Evolutionary conservation across 53 echinoderm and acorn worm species (phyloP).

Genomic region (Arbacia lixula): DNA sequence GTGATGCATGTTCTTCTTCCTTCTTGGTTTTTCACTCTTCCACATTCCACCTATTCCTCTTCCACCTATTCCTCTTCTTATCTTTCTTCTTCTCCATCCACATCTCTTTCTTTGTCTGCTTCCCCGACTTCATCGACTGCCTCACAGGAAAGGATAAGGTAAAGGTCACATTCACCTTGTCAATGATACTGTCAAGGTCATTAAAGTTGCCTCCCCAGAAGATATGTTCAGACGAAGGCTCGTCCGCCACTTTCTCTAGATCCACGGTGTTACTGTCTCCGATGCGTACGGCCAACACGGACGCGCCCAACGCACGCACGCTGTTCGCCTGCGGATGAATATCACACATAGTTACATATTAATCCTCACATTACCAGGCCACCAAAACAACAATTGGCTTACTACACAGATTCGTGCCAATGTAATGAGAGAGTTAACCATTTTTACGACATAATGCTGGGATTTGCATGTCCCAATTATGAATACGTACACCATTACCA

Average conservation of each 20-base stretch:
- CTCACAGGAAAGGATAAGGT: no score
- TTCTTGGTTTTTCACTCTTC: no score
- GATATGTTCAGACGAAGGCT: constrained; percentile 83
- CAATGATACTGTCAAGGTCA: constrained; percentile 84
- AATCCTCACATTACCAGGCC: no score
- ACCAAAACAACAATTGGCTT: no score
- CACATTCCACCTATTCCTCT: no score
- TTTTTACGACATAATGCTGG: no score
- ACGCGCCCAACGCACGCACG: constrained; percentile 78
- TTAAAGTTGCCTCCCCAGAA: constrained; percentile 90
- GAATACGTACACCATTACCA: no score
- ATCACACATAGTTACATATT: no score
- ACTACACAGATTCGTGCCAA: no score
- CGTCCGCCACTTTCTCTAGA: constrained; percentile 79
- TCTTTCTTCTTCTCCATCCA: not conserved
- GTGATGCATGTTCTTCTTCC: no score
- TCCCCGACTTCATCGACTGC: not conserved
- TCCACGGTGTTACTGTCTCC: constrained; percentile 79
- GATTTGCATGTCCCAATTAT: no score
- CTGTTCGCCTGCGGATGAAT: constrained; percentile 75
- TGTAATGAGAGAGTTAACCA: no score
- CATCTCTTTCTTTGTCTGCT: not conserved
- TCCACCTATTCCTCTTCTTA: not conserved
- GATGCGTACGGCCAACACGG: constrained; percentile 83
- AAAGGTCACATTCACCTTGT: constrained; percentile 63